These are phyloP conservation scores for Cavia aperea DNA, from an alignment of 2,113 vertebrate species.

Conservation along the genomic window DNA sequence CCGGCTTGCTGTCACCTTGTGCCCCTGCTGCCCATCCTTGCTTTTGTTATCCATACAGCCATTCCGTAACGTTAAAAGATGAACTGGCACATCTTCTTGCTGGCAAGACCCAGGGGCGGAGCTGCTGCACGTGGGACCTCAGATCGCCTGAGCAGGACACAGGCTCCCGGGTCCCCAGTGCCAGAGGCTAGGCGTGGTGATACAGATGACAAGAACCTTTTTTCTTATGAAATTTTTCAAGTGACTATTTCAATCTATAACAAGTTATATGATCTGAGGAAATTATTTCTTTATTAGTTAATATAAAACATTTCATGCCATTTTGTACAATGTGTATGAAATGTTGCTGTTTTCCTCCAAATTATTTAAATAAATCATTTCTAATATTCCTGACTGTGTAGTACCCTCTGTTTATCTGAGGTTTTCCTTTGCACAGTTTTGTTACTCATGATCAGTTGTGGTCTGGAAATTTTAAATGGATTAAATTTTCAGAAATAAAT, in stretches of 20 bases:
- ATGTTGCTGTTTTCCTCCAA: background rate
- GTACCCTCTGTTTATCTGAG: background rate
- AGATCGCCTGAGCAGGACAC: background rate
- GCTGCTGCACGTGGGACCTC: rapidly evolving
- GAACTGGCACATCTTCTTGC: background rate
- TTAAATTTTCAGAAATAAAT: background rate
- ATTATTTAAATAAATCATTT: background rate
- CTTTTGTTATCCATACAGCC: background rate
- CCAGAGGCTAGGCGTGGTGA: no score
- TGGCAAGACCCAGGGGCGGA: background rate
- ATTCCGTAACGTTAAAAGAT: background rate
- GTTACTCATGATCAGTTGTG: background rate
- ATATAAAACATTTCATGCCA: background rate
- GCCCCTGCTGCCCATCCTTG: background rate
- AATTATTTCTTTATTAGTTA: background rate
- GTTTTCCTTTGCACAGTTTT: background rate
- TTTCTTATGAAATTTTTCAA: background rate
- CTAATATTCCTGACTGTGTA: background rate
- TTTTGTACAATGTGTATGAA: background rate
- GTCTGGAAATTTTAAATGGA: background rate
- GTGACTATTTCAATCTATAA: background rate
- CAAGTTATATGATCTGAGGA: background rate
- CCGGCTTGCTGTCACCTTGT: background rate
- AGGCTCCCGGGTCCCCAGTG: rapidly evolving
- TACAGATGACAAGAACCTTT: background rate